phyloP scores from a whole-genome alignment of 1,140 invertebrate genomes.

The Kradibia gibbosae region DNA sequence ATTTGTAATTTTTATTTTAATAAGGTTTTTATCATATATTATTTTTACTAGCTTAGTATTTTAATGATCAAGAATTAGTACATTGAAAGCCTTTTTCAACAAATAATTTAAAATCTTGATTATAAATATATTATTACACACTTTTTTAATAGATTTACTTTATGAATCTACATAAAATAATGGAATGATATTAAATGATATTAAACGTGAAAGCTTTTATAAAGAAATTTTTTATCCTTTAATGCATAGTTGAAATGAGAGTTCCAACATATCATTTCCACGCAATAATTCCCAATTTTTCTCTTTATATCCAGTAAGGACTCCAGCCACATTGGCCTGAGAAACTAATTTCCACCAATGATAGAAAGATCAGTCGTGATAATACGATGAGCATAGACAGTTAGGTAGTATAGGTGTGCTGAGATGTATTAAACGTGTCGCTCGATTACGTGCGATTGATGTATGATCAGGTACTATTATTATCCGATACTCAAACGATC shows the following conservation, averaged over 20 bases:
- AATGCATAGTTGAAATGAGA: background rate
- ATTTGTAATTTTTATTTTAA: too few species aligned
- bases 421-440: background rate
- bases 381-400: background rate
- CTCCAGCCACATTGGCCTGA: background rate
- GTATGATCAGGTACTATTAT: background rate
- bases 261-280: background rate
- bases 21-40: too few species aligned
- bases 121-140: too few species aligned
- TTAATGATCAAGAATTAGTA: too few species aligned
- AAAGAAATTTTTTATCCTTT: too few species aligned
- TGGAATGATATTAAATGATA: too few species aligned
- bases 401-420: background rate
- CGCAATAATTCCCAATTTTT: background rate
- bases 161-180: too few species aligned
- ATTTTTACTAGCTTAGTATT: too few species aligned
- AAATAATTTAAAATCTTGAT: too few species aligned
- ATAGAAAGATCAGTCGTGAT: background rate
- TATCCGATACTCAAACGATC: background rate
- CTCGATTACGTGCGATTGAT: constrained; percentile 9
- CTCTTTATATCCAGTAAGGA: background rate
- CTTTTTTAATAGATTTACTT: too few species aligned
- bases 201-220: too few species aligned
- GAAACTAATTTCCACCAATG: background rate
- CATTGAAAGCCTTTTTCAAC: too few species aligned